Evolutionary conservation across 2,113 vertebrate species (phyloP).

Genomic region (Tiliqua scincoides): DNA sequence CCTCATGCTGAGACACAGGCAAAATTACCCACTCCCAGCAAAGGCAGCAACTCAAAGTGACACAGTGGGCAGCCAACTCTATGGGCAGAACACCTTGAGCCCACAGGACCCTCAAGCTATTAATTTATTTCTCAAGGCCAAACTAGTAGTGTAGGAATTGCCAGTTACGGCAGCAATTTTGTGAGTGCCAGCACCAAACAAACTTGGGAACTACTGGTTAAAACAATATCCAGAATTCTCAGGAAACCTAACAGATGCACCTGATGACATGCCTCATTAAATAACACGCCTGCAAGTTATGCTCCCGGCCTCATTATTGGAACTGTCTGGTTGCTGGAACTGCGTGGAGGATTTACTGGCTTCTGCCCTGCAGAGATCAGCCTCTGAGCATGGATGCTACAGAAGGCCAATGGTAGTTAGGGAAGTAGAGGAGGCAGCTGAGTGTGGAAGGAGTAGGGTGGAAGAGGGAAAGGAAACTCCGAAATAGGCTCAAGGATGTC

Average conservation of each 20-base stretch:
- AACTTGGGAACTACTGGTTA: no score
- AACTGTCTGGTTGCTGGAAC: not conserved
- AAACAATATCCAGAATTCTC: no score
- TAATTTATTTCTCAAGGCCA: no score
- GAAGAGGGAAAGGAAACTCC: not conserved
- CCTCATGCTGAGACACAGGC: no score
- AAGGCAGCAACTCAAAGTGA: no score
- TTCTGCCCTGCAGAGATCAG: not conserved
- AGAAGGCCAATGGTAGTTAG: not conserved
- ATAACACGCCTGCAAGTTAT: not conserved
- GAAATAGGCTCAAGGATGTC: not conserved
- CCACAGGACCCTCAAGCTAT: no score
- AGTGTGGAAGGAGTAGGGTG: not conserved
- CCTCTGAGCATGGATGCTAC: not conserved
- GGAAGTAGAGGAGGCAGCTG: not conserved
- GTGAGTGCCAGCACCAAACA: no score
- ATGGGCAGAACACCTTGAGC: no score
- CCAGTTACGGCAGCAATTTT: no score
- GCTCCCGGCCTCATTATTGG: not conserved
- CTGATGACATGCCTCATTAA: not conserved
- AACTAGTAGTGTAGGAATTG: no score
- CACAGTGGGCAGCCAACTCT: no score
- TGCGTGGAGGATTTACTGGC: not conserved
- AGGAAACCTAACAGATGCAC: rapidly evolving
- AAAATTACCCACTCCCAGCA: no score